These are phyloP conservation scores for Aphelenchoides fujianensis DNA, from an alignment of 1,140 invertebrate genomes.

Conservation along the genomic window DNA sequence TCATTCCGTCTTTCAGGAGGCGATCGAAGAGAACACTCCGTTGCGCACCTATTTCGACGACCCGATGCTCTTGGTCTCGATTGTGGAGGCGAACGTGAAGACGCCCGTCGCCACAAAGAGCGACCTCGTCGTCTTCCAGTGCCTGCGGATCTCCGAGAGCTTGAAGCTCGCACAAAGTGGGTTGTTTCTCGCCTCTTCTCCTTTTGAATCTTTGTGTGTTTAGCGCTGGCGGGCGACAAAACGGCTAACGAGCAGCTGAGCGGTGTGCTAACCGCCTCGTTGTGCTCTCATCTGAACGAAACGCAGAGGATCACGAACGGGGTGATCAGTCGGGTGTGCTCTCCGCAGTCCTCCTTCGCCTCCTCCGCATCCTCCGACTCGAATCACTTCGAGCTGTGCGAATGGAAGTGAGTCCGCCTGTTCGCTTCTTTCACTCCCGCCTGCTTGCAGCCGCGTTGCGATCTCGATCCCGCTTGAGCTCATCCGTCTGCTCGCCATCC, in stretches of 20 bases:
- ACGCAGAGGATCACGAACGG: constrained; percentile 29
- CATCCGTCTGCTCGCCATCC: constrained; percentile 31
- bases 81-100: constrained; percentile 35
- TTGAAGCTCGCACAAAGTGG: constrained; percentile 41
- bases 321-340: constrained; percentile 14
- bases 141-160: constrained; percentile 37
- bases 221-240: not conserved
- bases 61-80: not conserved
- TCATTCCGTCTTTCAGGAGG: not conserved
- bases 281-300: constrained; percentile 43
- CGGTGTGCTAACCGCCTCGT: constrained; percentile 20
- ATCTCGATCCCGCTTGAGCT: constrained; percentile 42
- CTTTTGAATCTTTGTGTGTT: not conserved
- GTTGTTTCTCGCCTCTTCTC: constrained; percentile 13
- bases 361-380: constrained; percentile 3
- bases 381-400: not conserved
- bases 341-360: no score
- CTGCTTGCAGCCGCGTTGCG: constrained; percentile 34
- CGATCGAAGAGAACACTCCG: not conserved
- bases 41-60: constrained; percentile 3
- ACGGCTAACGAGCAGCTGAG: not conserved
- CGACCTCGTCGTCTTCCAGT: constrained; percentile 33
- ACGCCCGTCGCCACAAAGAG: constrained; percentile 35
- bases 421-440: not conserved
- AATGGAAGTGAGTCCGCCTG: not conserved